Conservation (phyloP, 2,113 vertebrate genomes). For the Hiodon tergisus region DNA sequence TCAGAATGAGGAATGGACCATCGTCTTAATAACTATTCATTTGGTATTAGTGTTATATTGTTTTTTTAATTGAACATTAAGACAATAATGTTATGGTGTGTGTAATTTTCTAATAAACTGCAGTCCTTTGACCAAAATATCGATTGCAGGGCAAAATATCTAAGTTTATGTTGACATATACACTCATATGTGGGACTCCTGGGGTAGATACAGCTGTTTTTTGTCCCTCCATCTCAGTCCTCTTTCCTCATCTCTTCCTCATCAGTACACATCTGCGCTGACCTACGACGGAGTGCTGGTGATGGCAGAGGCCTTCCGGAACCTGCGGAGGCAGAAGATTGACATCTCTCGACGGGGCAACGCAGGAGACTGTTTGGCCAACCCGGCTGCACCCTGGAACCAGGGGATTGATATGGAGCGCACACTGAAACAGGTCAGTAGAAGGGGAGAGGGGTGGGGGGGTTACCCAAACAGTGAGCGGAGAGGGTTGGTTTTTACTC, state of each 20-base stretch:
- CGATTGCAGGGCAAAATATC: too few relatives aligned
- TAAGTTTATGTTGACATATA: too few relatives aligned
- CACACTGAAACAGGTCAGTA: constrained; percentile 91
- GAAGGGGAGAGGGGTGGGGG: neutral
- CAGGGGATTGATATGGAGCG: constrained; percentile 99
- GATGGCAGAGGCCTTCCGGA: constrained; percentile 97
- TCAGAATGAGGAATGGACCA: neutral
- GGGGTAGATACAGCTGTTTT: too few relatives aligned
- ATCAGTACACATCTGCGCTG: constrained; percentile 90
- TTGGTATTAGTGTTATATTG: constrained; percentile 14
- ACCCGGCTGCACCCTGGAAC: constrained; percentile 95
- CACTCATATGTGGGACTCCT: too few relatives aligned
- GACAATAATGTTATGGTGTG: neutral
- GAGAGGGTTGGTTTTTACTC: neutral
- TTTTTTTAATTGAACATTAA: constrained; percentile 14
- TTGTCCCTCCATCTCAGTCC: too few relatives aligned
- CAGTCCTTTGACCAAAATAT: neutral
- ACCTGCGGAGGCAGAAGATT: constrained; percentile 90
- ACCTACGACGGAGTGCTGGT: constrained; percentile 96
- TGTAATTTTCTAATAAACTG: neutral
- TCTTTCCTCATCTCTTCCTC: constrained; percentile 22
- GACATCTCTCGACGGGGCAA: constrained; percentile 96
- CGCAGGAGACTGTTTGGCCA: constrained; percentile 96
- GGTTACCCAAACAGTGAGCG: neutral
- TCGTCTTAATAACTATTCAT: constrained; percentile 29